A percentile compares a stretch with the other conserved stretches of the same genome.
These are phyloP conservation scores for Onychorhynchus coronatus DNA, from an alignment of 2,113 vertebrate genomes.

Conservation along the genomic window DNA sequence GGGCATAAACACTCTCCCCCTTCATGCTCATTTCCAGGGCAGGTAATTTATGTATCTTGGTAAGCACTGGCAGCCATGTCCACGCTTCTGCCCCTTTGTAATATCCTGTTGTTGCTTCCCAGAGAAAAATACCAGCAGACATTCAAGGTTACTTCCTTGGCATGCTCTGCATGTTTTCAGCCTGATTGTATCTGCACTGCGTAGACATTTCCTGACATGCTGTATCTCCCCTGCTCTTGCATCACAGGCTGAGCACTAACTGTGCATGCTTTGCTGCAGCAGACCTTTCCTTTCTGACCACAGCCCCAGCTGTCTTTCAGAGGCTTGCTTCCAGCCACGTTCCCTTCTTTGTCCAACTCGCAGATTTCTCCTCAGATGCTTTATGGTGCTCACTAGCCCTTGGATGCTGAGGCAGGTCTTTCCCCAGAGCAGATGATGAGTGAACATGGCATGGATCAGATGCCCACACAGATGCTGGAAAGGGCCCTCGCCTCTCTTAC, in stretches of 20 bases:
- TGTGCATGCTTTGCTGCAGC: neutral
- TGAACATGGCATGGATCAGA: neutral
- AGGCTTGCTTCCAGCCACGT: neutral
- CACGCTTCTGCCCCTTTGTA: conserved; percentile 15
- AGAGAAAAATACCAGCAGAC: conserved; percentile 56
- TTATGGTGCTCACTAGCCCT: fast-evolving
- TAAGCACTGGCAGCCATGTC: conserved; percentile 1
- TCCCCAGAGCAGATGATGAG: neutral
- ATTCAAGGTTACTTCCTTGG: conserved; percentile 62
- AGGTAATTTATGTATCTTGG: conserved; percentile 40
- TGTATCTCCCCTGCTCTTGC: conserved; percentile 19
- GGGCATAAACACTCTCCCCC: neutral
- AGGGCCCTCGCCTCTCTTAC: neutral
- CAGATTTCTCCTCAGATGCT: neutral
- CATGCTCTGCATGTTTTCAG: conserved; percentile 32
- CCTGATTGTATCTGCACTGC: neutral
- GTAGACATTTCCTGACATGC: conserved; percentile 26
- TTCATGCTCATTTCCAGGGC: neutral
- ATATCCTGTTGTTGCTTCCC: conserved; percentile 61
- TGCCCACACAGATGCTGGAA: neutral
- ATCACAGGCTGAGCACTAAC: neutral
- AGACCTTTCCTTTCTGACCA: neutral
- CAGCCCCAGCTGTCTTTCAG: neutral
- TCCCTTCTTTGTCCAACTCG: neutral
- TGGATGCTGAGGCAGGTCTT: neutral